Conservation (phyloP, 1,140 invertebrate genomes). For the Aethina tumida region DNA sequence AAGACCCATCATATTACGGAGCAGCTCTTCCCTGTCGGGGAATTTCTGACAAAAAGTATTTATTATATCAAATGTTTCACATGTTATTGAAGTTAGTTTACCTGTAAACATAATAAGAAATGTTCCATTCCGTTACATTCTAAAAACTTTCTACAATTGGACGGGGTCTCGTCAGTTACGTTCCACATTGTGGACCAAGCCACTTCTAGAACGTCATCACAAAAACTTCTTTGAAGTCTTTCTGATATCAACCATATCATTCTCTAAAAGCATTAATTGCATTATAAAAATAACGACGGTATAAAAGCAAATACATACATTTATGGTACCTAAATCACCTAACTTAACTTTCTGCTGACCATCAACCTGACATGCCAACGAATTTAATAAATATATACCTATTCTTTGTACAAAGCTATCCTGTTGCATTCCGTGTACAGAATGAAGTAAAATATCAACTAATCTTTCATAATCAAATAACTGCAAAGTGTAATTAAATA, state of each 20-base stretch:
- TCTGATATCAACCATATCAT: slow-evolving; percentile 79
- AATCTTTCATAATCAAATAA: slow-evolving; percentile 85
- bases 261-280: slow-evolving; percentile 44
- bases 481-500: slow-evolving; percentile 48
- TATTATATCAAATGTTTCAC: slow-evolving; percentile 1
- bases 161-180: slow-evolving; percentile 91
- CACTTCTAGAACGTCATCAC: slow-evolving; percentile 93
- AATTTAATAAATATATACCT: slow-evolving; percentile 90
- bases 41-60: slow-evolving; percentile 52
- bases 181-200: slow-evolving; percentile 99
- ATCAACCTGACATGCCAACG: slow-evolving; percentile 92
- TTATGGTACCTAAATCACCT: slow-evolving; percentile 80
- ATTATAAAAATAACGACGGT: not conserved
- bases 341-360: slow-evolving; percentile 83
- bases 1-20: slow-evolving; percentile 94
- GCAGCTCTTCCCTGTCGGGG: slow-evolving; percentile 75
- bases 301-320: slow-evolving; percentile 42
- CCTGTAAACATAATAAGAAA: slow-evolving; percentile 75
- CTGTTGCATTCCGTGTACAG: slow-evolving; percentile 68
- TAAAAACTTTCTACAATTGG: slow-evolving; percentile 85
- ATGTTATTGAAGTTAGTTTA: slow-evolving; percentile 30
- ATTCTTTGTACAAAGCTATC: slow-evolving; percentile 91
- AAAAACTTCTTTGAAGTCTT: slow-evolving; percentile 58
- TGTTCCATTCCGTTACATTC: slow-evolving; percentile 76
- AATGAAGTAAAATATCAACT: slow-evolving; percentile 74